Base-by-base conservation (phyloP, 1,140 invertebrate species). In the Macrobrachium rosenbergii region DNA sequence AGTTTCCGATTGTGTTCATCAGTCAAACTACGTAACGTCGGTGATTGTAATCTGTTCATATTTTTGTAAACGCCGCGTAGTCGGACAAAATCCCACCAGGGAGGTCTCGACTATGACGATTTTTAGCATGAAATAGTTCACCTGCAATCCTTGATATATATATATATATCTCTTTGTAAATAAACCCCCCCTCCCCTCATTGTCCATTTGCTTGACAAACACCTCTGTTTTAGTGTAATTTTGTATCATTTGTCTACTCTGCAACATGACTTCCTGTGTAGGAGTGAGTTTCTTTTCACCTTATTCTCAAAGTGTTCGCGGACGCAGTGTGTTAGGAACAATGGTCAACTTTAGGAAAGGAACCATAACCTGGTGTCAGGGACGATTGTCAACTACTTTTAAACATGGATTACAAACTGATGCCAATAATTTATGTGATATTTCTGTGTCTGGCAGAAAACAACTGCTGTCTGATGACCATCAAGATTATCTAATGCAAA, bases 221-320 rank as follows among this genome's bases (percentile, higher is more conserved):
- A 72, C 69, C 52, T 72, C 69, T 28, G 23, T 43, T 72, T 43
- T 72, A 72, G 69, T 72, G 69, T 72, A 72, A 72, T 72, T 72
- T 72, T 72, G 37, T 72, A 28, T 28, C 23, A n/a, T 72, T 72
- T 72, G 69, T 72, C 69, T 72, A 72, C 69, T 72, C 69, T 72
- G 69, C 69, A 72, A 72, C 69, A 72, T 23, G 69, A 43, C 17
- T 72, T 43, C 23, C 69, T 23, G 69, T 72, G 69, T 28, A 72
- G 0, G 6, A 2, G 12, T 10, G 2, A 0, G 52, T 52, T 52
- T 52, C 52, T 52, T 8, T 37, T 8, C 2, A 2, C 52, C 52
- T 52, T n/a, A n/a, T n/a, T 12, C 7, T 52, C 7, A 10, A 52
- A 52, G 52, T 10, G 12, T 52, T 52, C 28, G 52, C 6, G 52